Base-by-base conservation (phyloP, 2,888 invertebrate genomes). In the Ligdia adustata region DNA sequence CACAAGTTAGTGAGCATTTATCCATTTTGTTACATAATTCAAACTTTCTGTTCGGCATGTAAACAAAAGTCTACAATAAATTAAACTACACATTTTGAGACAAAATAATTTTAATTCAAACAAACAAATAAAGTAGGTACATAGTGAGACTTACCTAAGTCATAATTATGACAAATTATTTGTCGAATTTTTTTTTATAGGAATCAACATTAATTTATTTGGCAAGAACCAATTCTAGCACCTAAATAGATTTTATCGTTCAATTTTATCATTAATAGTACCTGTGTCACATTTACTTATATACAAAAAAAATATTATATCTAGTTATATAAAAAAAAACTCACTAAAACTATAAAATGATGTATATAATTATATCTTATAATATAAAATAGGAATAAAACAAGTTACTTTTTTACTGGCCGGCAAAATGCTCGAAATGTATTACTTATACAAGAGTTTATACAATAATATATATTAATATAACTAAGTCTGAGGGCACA, bases 371-470 rank as follows among this genome's bases (percentile, higher is more conserved):
- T 26, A 22, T 31, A 16, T 15, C 15, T 32, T 37, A 29, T 7
- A 16, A n/a, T 22, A 7, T 2, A 33, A 49, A 56, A 55, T 62
- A 65, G 20, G 60, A 60, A 60, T 48, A 32, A 52, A 54, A 60
- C 57, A 62, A 60, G 34, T 65, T 67, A 67, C 69, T 45, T 54
- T n/a, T 61, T 72, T 79, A 81, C 82, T 83, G 83, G 82, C 82
- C 82, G 71, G 67, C 60, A 66, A 82, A 82, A 82, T 82, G 79
- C 83, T 64, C 52, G 57, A 42, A 50, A 46, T 55, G 55, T 53
- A 49, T 57, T 35, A 51, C 49, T 44, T 38, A 37, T 27, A 37
- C 37, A 37, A 14, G 9, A 28, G 18, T 35, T 32, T 35, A 34
- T 20, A 24, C 2, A n/a, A n/a, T n/a, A n/a, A n/a, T n/a, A n/a